Percentiles rank a stretch among this genome's conserved stretches.
Conservation (phyloP, 2,797 vertebrate species). For the Muscicapa comitata region DNA sequence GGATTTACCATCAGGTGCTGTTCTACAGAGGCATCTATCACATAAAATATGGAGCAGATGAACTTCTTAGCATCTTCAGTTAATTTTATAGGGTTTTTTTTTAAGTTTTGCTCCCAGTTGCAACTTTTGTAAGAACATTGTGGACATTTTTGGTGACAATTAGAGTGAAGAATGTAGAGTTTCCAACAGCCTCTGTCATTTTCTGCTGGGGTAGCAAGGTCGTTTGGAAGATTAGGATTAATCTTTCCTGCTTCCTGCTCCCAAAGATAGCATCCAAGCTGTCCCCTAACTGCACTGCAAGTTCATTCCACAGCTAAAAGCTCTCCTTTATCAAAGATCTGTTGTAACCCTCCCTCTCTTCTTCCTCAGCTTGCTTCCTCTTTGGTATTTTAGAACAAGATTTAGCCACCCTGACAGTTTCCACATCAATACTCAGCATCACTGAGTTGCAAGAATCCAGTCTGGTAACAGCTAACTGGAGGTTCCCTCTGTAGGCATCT, state of each 20-base stretch:
- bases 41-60: neutral
- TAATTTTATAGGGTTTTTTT: neutral
- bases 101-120: neutral
- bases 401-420: neutral
- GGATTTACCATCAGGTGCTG: neutral
- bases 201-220: neutral
- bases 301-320: neutral
- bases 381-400: neutral
- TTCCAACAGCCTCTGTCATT: neutral
- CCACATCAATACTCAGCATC: neutral
- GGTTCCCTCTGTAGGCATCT: neutral
- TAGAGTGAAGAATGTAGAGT: neutral
- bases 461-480: neutral
- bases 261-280: constrained; percentile 15
- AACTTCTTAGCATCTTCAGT: neutral
- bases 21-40: neutral
- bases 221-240: constrained; percentile 18
- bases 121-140: neutral
- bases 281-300: neutral
- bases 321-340: neutral
- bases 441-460: neutral
- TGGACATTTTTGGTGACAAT: neutral
- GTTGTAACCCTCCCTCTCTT: rapidly evolving
- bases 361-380: neutral
- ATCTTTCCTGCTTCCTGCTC: constrained; percentile 26